Conservation (phyloP, 1,140 invertebrate species). For the Acyrthosiphon pisum region DNA sequence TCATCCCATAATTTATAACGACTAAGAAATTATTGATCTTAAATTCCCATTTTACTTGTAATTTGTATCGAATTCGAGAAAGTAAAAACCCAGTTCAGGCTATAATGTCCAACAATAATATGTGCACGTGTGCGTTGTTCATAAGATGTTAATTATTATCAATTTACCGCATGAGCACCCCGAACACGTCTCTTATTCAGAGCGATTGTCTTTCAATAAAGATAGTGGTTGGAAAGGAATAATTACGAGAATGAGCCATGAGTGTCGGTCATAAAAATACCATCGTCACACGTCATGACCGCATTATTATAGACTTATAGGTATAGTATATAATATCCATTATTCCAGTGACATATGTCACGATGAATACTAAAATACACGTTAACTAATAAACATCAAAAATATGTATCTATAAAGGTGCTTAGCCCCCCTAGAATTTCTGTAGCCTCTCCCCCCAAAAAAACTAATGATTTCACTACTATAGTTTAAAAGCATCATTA, state of each 20-base stretch:
- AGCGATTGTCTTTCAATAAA: background rate
- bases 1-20: background rate
- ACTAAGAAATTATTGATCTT: background rate
- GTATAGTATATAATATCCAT: background rate
- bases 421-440: too few species aligned
- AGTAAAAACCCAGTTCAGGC: background rate
- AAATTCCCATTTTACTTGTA: background rate
- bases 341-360: background rate
- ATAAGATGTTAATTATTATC: conserved; percentile 9
- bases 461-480: too few species aligned
- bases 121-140: background rate
- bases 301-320: background rate
- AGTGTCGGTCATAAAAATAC: background rate
- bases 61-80: background rate
- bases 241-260: background rate
- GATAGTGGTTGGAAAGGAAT: background rate
- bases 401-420: background rate
- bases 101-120: background rate
- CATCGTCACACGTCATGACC: background rate
- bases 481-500: too few species aligned
- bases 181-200: background rate
- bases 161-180: background rate
- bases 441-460: too few species aligned
- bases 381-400: background rate
- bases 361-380: background rate